Conservation (phyloP, 2,888 invertebrate genomes). For the Melinaea menophilus region DNA sequence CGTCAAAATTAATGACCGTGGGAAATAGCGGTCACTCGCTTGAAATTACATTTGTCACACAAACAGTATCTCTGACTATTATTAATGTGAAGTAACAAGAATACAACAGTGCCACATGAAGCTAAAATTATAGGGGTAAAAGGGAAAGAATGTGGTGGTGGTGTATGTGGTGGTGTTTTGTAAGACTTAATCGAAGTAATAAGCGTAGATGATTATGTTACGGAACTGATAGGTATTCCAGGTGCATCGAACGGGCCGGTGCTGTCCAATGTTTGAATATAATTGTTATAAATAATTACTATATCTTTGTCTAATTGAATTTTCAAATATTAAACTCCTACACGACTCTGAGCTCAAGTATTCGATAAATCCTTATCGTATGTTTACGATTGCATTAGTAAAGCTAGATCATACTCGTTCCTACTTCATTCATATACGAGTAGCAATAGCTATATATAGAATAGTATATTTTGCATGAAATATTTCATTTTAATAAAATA, state of each 20-base stretch:
- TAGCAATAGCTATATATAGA: neutral
- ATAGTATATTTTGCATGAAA: neutral
- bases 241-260: too few relatives aligned
- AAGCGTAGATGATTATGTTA: too few relatives aligned
- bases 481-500: neutral
- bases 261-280: neutral
- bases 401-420: constrained; percentile 27
- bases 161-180: too few relatives aligned
- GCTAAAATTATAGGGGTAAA: too few relatives aligned
- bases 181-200: too few relatives aligned
- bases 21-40: neutral
- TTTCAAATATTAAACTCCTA: constrained; percentile 5
- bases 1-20: neutral
- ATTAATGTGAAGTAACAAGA: too few relatives aligned
- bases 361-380: constrained; percentile 33
- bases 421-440: constrained; percentile 20
- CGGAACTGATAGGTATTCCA: too few relatives aligned
- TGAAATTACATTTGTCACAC: too few relatives aligned
- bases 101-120: too few relatives aligned
- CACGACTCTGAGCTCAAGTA: constrained; percentile 7
- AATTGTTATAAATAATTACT: neutral
- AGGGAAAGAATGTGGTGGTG: too few relatives aligned
- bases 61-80: too few relatives aligned
- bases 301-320: neutral
- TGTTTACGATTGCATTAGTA: constrained; percentile 38